phyloP scores from a whole-genome alignment of 2,113 vertebrate species.

The Pterocles orientalis region DNA sequence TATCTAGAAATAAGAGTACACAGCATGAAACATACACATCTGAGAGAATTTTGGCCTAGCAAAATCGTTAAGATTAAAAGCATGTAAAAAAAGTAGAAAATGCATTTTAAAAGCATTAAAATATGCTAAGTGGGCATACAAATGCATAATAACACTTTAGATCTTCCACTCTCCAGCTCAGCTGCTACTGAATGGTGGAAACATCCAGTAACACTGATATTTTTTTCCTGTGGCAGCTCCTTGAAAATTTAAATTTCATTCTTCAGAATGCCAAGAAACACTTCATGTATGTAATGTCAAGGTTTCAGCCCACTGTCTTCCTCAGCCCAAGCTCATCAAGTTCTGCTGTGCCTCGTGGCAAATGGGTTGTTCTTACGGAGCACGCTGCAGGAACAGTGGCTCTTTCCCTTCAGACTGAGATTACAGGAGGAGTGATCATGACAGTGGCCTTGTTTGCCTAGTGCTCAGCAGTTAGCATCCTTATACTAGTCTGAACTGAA shows the following conservation, averaged over 20 bases:
- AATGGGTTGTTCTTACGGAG: not conserved
- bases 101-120: not conserved
- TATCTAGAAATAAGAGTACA: not conserved
- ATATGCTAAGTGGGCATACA: not conserved
- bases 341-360: not conserved
- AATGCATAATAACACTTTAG: not conserved
- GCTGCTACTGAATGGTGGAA: not conserved
- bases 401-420: not conserved
- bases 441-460: not conserved
- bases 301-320: not conserved
- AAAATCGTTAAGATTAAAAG: not conserved
- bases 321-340: not conserved
- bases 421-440: not conserved
- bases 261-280: not conserved
- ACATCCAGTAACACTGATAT: not conserved
- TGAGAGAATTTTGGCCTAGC: not conserved
- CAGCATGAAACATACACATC: not conserved
- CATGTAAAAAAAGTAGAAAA: not conserved
- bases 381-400: rapidly evolving
- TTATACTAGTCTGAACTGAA: not conserved
- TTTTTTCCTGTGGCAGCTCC: not conserved
- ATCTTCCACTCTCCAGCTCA: not conserved
- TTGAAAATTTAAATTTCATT: not conserved
- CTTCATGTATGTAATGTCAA: not conserved
- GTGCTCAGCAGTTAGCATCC: not conserved